Conservation (phyloP, 64 coral and sea anemone species). For the Montipora cactus region DNA sequence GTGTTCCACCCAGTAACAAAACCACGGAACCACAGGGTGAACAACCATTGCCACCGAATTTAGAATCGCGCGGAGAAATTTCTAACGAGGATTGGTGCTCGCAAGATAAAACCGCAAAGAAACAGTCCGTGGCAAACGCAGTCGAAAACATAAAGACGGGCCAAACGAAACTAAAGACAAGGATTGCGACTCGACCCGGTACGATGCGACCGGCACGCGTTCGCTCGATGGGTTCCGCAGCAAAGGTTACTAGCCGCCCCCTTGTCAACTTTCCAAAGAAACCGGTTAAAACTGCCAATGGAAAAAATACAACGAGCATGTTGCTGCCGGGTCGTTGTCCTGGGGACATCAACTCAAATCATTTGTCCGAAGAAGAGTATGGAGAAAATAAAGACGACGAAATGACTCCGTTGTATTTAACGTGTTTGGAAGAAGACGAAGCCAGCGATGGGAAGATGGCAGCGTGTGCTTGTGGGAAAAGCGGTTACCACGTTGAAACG, state of each 20-base stretch:
- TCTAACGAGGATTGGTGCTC: not conserved
- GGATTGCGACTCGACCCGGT: not conserved
- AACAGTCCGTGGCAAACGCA: not conserved
- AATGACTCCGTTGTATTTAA: slow-evolving; percentile 27
- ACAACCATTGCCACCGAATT: not conserved
- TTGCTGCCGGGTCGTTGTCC: slow-evolving; percentile 10
- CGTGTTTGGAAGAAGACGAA: slow-evolving; percentile 13
- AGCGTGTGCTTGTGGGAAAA: not conserved
- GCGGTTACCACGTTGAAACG: slow-evolving; percentile 19
- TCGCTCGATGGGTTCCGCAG: slow-evolving; percentile 25
- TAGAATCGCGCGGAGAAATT: not conserved
- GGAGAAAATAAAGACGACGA: not conserved
- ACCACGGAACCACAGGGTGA: not conserved
- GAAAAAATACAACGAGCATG: not conserved
- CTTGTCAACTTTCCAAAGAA: slow-evolving; percentile 34
- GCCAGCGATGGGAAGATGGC: not conserved
- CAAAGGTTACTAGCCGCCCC: slow-evolving; percentile 25
- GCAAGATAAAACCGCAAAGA: not conserved
- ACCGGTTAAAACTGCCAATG: slow-evolving; percentile 33
- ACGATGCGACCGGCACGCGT: not conserved
- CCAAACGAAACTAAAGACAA: not conserved
- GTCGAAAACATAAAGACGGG: not conserved
- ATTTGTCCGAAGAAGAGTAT: not conserved
- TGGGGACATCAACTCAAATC: slow-evolving; percentile 36
- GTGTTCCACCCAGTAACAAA: not conserved